Conservation (phyloP, 1,140 invertebrate species). For the Paraescarpia echinospica region DNA sequence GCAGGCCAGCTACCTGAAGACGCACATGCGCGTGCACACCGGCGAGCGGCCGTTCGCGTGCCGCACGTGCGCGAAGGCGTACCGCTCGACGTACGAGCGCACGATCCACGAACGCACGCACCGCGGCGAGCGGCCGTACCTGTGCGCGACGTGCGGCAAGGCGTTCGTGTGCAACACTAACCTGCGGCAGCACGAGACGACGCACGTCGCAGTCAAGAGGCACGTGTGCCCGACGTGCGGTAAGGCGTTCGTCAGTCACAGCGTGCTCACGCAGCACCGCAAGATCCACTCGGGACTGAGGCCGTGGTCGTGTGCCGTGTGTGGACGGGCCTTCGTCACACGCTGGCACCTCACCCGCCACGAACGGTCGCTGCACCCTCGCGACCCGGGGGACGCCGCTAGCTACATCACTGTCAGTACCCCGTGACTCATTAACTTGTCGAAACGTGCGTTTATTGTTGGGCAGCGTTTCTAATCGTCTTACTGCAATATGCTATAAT, state of each 20-base stretch:
- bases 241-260: constrained; percentile 79
- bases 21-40: constrained; percentile 94
- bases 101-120: constrained; percentile 49
- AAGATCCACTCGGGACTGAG: constrained; percentile 79
- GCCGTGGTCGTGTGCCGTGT: constrained; percentile 82
- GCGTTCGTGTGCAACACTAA: constrained; percentile 69
- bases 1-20: constrained; percentile 96
- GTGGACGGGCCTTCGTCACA: constrained; percentile 84
- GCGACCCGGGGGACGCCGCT: neutral
- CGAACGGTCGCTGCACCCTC: constrained; percentile 20
- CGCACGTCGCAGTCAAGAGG: constrained; percentile 27
- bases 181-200: constrained; percentile 33
- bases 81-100: constrained; percentile 55
- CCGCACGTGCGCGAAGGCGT: constrained; percentile 62
- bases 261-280: constrained; percentile 78
- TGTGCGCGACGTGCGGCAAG: constrained; percentile 73
- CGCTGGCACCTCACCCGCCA: constrained; percentile 95
- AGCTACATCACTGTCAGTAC: too few species aligned
- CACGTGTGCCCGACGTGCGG: constrained; percentile 89
- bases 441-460: too few species aligned
- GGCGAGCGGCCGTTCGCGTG: constrained; percentile 98
- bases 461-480: too few species aligned
- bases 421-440: too few species aligned
- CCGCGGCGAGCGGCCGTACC: constrained; percentile 37
- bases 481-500: too few species aligned